Evolutionary conservation across 2,888 invertebrate species (phyloP).

Genomic region (Cyaniris semiargus): DNA sequence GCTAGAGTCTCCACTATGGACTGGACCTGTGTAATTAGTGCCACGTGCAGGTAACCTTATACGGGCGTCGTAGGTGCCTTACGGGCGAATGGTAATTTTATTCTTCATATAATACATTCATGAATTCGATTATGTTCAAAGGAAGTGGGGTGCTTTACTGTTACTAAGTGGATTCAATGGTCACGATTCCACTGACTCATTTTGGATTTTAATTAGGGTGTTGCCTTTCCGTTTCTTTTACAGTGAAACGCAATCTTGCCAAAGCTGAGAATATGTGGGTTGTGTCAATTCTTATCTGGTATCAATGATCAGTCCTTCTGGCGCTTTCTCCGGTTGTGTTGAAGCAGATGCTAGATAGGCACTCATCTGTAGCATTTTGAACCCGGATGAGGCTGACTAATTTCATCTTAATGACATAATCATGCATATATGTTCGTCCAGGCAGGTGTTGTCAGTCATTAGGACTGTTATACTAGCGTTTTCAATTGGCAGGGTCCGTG

Average conservation of each 20-base stretch:
- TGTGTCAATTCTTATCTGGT: neutral
- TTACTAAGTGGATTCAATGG: constrained; percentile 28
- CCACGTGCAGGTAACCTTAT: constrained; percentile 62
- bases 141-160: constrained; percentile 40
- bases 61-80: constrained; percentile 26
- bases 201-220: neutral
- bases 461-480: neutral
- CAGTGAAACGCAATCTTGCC: neutral
- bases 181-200: constrained; percentile 33
- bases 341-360: constrained; percentile 11
- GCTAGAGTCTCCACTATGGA: constrained; percentile 52
- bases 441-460: constrained; percentile 13
- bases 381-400: constrained; percentile 7
- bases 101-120: constrained; percentile 27
- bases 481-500: constrained; percentile 44
- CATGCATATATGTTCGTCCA: constrained; percentile 6
- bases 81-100: constrained; percentile 19
- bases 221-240: neutral
- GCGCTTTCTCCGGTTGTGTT: constrained; percentile 2
- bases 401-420: neutral
- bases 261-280: neutral
- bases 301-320: neutral
- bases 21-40: constrained; percentile 69
- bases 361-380: neutral
- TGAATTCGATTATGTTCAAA: constrained; percentile 54